These are phyloP conservation scores for Prunella fulvescens DNA, from an alignment of 2,113 vertebrate species.

Conservation along the genomic window DNA sequence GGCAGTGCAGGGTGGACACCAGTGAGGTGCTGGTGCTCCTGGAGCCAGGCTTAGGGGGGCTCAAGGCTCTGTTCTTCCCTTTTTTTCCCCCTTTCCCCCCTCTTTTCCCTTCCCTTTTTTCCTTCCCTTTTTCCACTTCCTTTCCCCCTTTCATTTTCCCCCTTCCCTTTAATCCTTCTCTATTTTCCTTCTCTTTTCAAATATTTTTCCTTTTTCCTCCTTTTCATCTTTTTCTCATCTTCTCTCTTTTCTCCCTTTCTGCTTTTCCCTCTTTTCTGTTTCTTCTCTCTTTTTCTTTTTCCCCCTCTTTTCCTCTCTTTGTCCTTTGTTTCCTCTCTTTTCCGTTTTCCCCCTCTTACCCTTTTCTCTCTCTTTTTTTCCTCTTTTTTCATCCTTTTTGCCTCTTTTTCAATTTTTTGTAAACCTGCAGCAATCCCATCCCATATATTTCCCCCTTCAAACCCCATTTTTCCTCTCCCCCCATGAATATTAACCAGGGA, in stretches of 20 bases:
- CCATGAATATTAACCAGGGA: slow-evolving; percentile 5
- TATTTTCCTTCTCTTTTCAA: neutral
- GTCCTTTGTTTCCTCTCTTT: fast-evolving
- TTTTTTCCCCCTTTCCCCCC: fast-evolving
- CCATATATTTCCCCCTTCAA: neutral
- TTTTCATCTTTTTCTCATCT: too few relatives aligned
- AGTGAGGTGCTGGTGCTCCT: neutral
- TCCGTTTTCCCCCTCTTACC: fast-evolving
- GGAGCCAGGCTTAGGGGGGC: fast-evolving
- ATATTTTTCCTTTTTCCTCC: neutral
- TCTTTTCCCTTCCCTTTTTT: neutral
- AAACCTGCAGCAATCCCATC: neutral
- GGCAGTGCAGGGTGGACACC: fast-evolving
- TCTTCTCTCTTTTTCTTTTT: too few relatives aligned
- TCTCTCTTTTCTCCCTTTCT: neutral
- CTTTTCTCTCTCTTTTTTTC: fast-evolving
- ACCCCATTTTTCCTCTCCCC: neutral
- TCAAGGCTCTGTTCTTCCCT: neutral
- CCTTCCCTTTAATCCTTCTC: neutral
- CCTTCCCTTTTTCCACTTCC: fast-evolving
- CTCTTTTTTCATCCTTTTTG: neutral
- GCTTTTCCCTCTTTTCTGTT: neutral
- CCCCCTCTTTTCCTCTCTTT: too few relatives aligned
- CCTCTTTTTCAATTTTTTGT: neutral
- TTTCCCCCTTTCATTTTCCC: too few relatives aligned